Evolutionary conservation across 2,113 vertebrate genomes (phyloP).

Genomic region (Myotis yumanensis): DNA sequence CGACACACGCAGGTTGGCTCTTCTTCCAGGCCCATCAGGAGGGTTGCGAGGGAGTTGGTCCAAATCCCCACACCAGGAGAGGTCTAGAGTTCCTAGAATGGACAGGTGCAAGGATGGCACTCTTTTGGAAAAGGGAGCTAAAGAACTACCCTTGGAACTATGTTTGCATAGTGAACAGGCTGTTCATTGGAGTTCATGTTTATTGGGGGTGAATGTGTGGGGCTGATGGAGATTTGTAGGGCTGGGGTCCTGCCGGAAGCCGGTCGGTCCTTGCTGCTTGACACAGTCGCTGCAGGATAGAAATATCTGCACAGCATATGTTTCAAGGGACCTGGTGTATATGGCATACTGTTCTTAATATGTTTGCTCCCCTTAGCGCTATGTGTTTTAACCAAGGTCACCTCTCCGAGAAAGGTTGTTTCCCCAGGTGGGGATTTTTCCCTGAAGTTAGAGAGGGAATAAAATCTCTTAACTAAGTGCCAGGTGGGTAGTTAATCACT

Average conservation of each 20-base stretch:
- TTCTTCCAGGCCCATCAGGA: neutral
- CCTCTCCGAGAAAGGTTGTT: too few species aligned
- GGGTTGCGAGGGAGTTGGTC: neutral
- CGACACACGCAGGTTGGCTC: neutral
- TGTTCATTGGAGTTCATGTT: neutral
- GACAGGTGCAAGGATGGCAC: neutral
- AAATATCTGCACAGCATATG: too few species aligned
- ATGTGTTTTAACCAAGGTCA: too few species aligned
- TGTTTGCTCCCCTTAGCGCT: too few species aligned
- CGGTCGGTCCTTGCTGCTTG: too few species aligned
- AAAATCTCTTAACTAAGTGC: too few species aligned
- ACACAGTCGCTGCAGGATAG: too few species aligned
- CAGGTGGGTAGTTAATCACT: too few species aligned
- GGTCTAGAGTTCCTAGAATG: neutral
- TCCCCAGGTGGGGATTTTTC: too few species aligned
- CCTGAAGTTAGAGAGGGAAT: too few species aligned
- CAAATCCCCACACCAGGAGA: neutral
- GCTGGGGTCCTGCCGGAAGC: neutral
- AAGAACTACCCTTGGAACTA: neutral
- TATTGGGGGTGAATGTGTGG: neutral
- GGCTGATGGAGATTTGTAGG: neutral
- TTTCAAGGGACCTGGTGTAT: too few species aligned
- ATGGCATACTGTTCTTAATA: too few species aligned
- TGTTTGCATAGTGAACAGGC: neutral
- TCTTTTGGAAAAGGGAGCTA: neutral